These are phyloP conservation scores for Meganola albula DNA, from an alignment of 2,888 invertebrate genomes.

Conservation along the genomic window DNA sequence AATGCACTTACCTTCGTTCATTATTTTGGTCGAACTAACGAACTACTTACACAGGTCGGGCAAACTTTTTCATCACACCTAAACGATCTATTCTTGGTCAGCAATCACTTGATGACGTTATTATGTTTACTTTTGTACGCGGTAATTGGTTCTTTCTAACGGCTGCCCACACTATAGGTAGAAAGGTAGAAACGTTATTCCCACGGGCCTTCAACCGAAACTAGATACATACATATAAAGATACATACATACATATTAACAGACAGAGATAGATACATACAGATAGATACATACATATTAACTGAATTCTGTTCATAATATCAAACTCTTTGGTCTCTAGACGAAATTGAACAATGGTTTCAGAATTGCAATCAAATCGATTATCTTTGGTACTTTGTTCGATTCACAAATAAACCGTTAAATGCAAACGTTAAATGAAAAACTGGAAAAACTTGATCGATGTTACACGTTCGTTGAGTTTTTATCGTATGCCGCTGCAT, in stretches of 20 bases:
- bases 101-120: constrained; percentile 21
- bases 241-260: too few species aligned
- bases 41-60: too few species aligned
- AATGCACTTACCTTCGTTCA: too few species aligned
- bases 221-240: constrained; percentile 21
- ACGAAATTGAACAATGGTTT: too few species aligned
- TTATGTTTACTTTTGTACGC: constrained; percentile 26
- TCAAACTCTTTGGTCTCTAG: too few species aligned
- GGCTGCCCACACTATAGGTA: constrained; percentile 23
- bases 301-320: too few species aligned
- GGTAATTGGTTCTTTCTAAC: constrained; percentile 31
- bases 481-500: too few species aligned
- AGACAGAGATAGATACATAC: too few species aligned
- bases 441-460: background rate
- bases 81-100: constrained; percentile 20
- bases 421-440: constrained; percentile 1
- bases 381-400: constrained; percentile 11
- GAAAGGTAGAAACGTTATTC: constrained; percentile 27
- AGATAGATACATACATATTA: too few species aligned
- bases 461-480: too few species aligned
- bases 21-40: too few species aligned
- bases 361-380: constrained; percentile 11
- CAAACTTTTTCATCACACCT: constrained; percentile 16
- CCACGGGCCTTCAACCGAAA: constrained; percentile 30
- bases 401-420: constrained; percentile 13